Percentiles rank a stretch among this genome's conserved stretches.
Conservation (phyloP, 2,797 vertebrate species). For the Nothura maculosa region DNA sequence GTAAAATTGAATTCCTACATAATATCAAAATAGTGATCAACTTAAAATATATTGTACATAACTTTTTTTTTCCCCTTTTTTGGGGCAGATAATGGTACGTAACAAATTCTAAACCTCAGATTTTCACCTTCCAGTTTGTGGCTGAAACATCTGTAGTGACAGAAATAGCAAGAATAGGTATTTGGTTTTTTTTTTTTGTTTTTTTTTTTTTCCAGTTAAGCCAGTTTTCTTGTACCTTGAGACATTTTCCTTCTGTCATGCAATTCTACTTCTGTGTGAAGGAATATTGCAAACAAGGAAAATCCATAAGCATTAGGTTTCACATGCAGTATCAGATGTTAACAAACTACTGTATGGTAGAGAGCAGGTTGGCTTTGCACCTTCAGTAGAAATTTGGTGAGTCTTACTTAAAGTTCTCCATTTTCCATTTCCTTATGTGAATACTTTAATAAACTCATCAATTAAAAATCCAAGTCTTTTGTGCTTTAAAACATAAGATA, state of each 20-base stretch:
- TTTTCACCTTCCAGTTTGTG: neutral
- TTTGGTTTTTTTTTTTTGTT: neutral
- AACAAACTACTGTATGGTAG: neutral
- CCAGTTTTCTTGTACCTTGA: neutral
- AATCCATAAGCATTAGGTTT: neutral
- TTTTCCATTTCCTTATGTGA: neutral
- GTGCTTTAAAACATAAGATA: neutral
- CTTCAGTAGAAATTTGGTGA: neutral
- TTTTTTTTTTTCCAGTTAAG: neutral
- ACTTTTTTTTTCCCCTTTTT: neutral
- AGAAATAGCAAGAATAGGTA: neutral
- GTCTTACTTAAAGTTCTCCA: neutral
- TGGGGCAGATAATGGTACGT: neutral
- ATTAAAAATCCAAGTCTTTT: constrained; percentile 26
- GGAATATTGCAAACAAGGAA: neutral
- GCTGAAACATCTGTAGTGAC: constrained; percentile 25
- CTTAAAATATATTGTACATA: neutral
- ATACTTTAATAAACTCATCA: neutral
- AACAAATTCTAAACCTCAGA: neutral
- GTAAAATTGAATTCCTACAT: neutral
- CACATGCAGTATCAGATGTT: neutral
- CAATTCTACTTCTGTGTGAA: neutral
- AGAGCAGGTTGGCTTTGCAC: neutral
- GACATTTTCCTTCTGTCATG: neutral
- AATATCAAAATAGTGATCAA: neutral